These are phyloP conservation scores for Solenopsis invicta DNA, from an alignment of 1,140 invertebrate species.

Conservation along the genomic window DNA sequence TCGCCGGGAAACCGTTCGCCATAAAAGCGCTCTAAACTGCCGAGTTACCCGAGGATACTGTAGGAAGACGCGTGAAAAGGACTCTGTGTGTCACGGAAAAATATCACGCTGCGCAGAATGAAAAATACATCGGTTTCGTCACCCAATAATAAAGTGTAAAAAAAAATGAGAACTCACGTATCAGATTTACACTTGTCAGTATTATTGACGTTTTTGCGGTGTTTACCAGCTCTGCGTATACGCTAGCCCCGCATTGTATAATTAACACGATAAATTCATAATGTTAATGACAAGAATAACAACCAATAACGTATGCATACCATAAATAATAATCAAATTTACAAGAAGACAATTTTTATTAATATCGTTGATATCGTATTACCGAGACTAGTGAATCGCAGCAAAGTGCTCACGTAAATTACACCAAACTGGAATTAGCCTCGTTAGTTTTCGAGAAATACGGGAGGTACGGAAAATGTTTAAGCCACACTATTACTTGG, in stretches of 20 bases:
- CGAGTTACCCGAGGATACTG: constrained; percentile 53
- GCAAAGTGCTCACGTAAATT: neutral
- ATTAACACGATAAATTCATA: neutral
- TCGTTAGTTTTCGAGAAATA: constrained; percentile 47
- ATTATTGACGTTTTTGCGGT: neutral
- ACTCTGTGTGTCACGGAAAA: constrained; percentile 13
- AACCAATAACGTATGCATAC: neutral
- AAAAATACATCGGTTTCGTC: constrained; percentile 42
- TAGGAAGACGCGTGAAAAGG: constrained; percentile 25
- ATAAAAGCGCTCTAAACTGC: constrained; percentile 60
- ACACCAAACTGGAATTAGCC: neutral
- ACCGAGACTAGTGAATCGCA: neutral
- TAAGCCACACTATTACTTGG: constrained; percentile 47
- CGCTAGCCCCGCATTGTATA: neutral
- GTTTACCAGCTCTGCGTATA: neutral
- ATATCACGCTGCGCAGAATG: constrained; percentile 15
- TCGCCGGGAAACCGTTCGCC: constrained; percentile 55
- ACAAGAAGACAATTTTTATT: neutral
- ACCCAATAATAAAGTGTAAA: neutral
- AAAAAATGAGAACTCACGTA: neutral
- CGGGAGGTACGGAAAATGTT: constrained; percentile 45
- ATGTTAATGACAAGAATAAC: constrained; percentile 9
- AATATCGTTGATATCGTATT: neutral
- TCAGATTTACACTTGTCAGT: neutral
- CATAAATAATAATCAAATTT: neutral